Evolutionary conservation across 2,888 invertebrate genomes (phyloP), one percentile per base, ranked within the genome.

Genomic region (Diarsia rubi): DNA sequence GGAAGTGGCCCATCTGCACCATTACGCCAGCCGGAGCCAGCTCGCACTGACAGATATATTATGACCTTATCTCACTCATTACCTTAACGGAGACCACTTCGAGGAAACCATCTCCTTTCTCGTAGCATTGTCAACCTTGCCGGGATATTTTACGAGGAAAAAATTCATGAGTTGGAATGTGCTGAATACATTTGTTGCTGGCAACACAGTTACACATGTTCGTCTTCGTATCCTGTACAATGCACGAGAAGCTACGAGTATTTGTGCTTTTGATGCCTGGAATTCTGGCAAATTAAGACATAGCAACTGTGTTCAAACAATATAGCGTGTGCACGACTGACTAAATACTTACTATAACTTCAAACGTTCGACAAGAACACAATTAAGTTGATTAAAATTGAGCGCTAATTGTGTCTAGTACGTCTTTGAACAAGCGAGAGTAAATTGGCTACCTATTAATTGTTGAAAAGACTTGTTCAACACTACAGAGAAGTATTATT

Each of bases 41-140:
- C 62, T 79, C 79, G 84, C 80, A 84, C 87, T 90, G 88, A 88
- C 88, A 88, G 87, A 90, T 88, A 87, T 88, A 90, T 90, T 89
- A 90, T 91, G 88, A 90, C 87, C 86, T 88, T 90, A 88, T 88
- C 89, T 90, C 89, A 83, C 88, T 89, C 88, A 88, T 90, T 91
- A 88, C 91, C 89, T 86, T 88, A 88, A 88, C 84, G 89, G 88
- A 89, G 86, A 79, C 76, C 81, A 82, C 85, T 91, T 91, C 91
- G 86, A 75, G 86, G 91, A 91, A 91, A 81, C 85, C 86, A 77
- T 88, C 88, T 88, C 90, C 90, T 90, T 91, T 90, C 91, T 90
- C 88, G 90, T 90, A 88, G 87, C 91, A 89, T 90, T 91, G 90
- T 91, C 90, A 91, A 91, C 91, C 90, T 91, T 89, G 91, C 86